These are phyloP conservation scores for Oceanites oceanicus DNA, from an alignment of 2,113 vertebrate genomes.

Conservation along the genomic window DNA sequence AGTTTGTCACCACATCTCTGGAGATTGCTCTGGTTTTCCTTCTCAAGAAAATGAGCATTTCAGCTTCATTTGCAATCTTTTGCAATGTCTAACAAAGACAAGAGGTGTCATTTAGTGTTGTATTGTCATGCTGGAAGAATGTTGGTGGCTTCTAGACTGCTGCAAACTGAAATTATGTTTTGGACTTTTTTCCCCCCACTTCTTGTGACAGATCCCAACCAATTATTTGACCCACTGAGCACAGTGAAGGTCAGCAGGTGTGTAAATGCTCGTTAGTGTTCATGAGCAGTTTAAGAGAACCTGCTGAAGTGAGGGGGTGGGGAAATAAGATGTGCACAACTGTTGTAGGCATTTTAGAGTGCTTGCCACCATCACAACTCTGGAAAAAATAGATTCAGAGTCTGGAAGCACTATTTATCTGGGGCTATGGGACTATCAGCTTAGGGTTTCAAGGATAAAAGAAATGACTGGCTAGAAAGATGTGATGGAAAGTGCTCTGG, in stretches of 20 bases:
- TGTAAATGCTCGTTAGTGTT: not conserved
- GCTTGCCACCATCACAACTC: not conserved
- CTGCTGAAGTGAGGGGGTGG: not conserved
- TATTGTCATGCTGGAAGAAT: not conserved
- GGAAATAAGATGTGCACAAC: not conserved
- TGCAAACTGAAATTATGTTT: not conserved
- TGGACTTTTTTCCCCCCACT: accelerated
- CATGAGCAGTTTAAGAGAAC: not conserved
- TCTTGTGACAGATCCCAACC: not conserved
- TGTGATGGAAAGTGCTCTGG: not conserved
- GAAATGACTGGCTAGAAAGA: not conserved
- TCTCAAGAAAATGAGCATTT: not conserved
- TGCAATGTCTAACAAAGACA: not conserved
- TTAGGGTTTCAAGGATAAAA: not conserved
- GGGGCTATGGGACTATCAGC: not conserved
- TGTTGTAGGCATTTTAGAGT: not conserved
- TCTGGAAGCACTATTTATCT: not conserved
- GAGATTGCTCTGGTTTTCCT: not conserved
- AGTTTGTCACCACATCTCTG: not conserved
- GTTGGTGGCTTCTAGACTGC: not conserved
- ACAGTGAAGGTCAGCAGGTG: not conserved
- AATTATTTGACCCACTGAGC: not conserved
- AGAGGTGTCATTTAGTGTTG: not conserved
- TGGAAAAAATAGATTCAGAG: not conserved
- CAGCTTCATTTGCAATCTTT: not conserved